Evolutionary conservation across 30 jellyfish, hydroid and myxozoan species (phyloP).

Genomic region (Haliclystus octoradiatus): DNA sequence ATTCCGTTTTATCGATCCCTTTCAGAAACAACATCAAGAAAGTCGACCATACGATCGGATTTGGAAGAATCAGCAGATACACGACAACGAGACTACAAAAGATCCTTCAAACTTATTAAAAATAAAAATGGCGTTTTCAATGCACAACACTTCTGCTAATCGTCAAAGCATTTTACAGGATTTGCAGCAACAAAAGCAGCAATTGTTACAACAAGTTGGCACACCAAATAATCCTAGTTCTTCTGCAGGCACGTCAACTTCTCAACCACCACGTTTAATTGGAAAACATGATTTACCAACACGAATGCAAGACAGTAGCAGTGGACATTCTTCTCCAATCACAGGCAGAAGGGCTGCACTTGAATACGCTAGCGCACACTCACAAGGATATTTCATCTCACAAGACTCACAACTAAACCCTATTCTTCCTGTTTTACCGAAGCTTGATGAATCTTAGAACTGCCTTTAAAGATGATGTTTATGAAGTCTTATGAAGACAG

Average conservation of each 20-base stretch:
- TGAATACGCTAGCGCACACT: conserved; percentile 91
- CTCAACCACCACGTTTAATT: conserved; percentile 7
- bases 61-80: too few relatives aligned
- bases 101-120: too few relatives aligned
- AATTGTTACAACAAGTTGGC: conserved; percentile 46
- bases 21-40: too few relatives aligned
- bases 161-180: conserved; percentile 86
- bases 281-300: conserved; percentile 17
- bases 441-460: conserved; percentile 76
- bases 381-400: conserved; percentile 74
- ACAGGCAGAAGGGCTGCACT: conserved; percentile 67
- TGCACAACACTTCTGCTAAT: conserved; percentile 11
- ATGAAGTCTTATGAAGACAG: too few relatives aligned
- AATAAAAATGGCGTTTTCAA: background rate
- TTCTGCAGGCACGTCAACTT: conserved; percentile 1
- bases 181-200: conserved; percentile 81
- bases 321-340: conserved; percentile 23
- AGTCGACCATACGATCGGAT: too few relatives aligned
- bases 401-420: conserved; percentile 78
- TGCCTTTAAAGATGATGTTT: too few relatives aligned
- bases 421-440: conserved; percentile 86
- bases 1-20: too few relatives aligned
- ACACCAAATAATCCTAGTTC: conserved; percentile 8
- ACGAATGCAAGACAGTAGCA: conserved; percentile 25
- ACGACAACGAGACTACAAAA: too few relatives aligned